Percentiles rank a stretch among this genome's conserved stretches.
Conservation (phyloP, 2,888 invertebrate genomes). For the Eubasilissa splendida region DNA sequence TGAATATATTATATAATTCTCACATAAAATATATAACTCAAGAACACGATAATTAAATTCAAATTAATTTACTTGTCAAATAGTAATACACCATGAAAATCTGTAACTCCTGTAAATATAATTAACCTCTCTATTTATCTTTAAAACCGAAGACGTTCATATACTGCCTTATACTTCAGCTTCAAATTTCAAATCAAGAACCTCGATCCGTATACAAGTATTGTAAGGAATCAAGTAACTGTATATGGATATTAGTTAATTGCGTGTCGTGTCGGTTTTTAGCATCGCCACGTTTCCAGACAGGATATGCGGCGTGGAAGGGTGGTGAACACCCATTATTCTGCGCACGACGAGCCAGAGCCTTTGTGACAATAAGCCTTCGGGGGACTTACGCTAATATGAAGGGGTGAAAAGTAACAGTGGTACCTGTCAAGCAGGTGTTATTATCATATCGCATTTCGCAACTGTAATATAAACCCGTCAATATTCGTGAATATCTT, state of each 20-base stretch:
- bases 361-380: slow-evolving; percentile 44
- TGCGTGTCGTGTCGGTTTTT: neutral
- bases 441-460: too few species aligned
- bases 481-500: too few species aligned
- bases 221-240: slow-evolving; percentile 9
- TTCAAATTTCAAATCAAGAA: neutral
- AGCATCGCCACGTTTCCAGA: neutral
- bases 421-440: neutral
- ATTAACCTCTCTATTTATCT: too few species aligned
- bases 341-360: neutral
- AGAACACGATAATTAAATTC: too few species aligned
- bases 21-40: too few species aligned
- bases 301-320: neutral
- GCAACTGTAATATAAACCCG: neutral
- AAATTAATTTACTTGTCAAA: too few species aligned
- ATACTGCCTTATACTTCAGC: too few species aligned
- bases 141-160: too few species aligned
- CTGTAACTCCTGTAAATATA: too few species aligned
- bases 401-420: slow-evolving; percentile 7
- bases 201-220: neutral
- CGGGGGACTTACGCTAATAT: slow-evolving; percentile 37
- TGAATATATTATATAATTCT: too few species aligned
- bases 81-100: too few species aligned
- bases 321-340: neutral
- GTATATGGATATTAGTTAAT: neutral